These are phyloP conservation scores for Hippoglossus hippoglossus DNA, from an alignment of 2,797 vertebrate genomes.

Conservation along the genomic window DNA sequence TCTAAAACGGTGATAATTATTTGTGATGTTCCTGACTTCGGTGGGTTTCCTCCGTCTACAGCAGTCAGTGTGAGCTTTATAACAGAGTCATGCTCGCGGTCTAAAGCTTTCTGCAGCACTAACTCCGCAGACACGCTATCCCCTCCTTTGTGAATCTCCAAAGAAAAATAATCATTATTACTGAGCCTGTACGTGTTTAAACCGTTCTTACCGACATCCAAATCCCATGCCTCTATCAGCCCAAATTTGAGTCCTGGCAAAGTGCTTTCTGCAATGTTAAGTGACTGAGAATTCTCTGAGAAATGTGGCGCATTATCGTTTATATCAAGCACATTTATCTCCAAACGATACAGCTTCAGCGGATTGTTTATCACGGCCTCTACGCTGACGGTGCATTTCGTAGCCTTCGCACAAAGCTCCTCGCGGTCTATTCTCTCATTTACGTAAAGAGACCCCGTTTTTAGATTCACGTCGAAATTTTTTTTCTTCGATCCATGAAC, in stretches of 20 bases:
- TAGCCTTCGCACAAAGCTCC: conserved; percentile 55
- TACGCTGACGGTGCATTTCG: conserved; percentile 67
- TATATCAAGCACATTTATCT: conserved; percentile 60
- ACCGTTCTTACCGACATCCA: conserved; percentile 84
- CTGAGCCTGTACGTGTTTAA: conserved; percentile 86
- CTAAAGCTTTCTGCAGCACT: conserved; percentile 72
- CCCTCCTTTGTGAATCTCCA: conserved; percentile 68
- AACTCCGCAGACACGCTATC: conserved; percentile 66
- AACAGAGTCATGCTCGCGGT: conserved; percentile 69
- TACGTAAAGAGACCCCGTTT: conserved; percentile 54
- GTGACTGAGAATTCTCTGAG: conserved; percentile 41
- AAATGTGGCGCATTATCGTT: conserved; percentile 73
- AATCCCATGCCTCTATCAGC: conserved; percentile 62
- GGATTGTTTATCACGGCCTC: conserved; percentile 83
- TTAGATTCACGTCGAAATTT: conserved; percentile 74
- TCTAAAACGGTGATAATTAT: conserved; percentile 55
- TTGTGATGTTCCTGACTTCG: background rate
- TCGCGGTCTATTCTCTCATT: conserved; percentile 75
- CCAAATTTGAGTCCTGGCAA: conserved; percentile 72
- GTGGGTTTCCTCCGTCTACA: conserved; percentile 70
- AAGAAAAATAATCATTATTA: conserved; percentile 83
- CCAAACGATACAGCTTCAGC: conserved; percentile 74
- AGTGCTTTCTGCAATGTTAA: conserved; percentile 78
- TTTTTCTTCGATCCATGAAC: conserved; percentile 80
- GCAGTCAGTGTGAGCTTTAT: conserved; percentile 70